Base-by-base conservation (phyloP, 2,113 vertebrate genomes). In the Muntiacus muntjak region DNA sequence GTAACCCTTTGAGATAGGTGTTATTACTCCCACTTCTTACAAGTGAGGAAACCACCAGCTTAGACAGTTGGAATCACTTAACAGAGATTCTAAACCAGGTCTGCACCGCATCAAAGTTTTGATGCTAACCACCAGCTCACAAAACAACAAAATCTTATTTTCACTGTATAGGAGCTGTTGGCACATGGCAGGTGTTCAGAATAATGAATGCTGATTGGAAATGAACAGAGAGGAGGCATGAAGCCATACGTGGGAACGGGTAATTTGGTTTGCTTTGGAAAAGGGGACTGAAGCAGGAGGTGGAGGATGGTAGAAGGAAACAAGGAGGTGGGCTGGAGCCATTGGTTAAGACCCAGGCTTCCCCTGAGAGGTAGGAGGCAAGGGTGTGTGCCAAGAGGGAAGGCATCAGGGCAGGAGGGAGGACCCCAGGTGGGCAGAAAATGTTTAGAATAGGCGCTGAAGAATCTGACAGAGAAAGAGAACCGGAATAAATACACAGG, bases 161-260 rank as follows among this genome's bases (percentile, higher is more conserved):
- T 55, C 19, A 33, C 10, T 1, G 28, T 21, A 7, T 74, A 1
- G 4, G n/a, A 0, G 0, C 58, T 47, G 52, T 30, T 28, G 88
- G 82, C 28, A 45, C 55, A 17, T 6, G 9, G 60, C 8, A 5
- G 23, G 64, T 17, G 12, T 23, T 11, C 47, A 55, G 33, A 40
- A 26, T 16, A n/a, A 47, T 7, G 57, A 91, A 43, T 43, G 47
- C 4, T 12, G 43, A n/a, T 40, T 33, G 40, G 47, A 84, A 79
- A 78, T 4, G 40, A 85, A 89, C 2, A 14, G 52, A 89, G 47
- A 57, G 26, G 52, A 50, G 40, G 58, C 43, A 17, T 25, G 57
- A 85, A 67, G 33, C 3, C 52, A 52, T n/a, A 5, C 1, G 4
- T 26, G 62, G n/a, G 33, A 2, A 8, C 15, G 14, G n/a, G n/a